Evolutionary conservation across 2,888 invertebrate genomes (phyloP), one percentile per base, ranked within the genome.

Genomic region (Ptychoptera contaminata): DNA sequence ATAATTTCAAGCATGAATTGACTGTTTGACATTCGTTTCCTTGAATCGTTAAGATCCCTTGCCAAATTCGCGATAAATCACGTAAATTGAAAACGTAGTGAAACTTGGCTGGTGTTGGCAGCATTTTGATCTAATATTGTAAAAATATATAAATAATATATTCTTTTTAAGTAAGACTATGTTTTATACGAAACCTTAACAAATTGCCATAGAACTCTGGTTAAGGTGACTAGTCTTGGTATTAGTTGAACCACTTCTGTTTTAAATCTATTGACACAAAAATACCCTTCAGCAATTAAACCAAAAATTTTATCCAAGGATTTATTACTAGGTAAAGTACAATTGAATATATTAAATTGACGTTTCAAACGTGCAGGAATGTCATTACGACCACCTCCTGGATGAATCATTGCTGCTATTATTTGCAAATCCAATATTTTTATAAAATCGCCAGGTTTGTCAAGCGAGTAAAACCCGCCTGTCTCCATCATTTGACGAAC

Each of bases 401-500:
- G 86, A 63, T 87, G 86, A 53, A 84, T 85, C 86, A 87, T 87
- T n/a, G 86, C 85, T 2, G 81, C 82, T 49, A 85, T 67, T 59
- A 85, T 74, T 58, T 80, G 78, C 38, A 85, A 74, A 51, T 86
- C 86, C 34, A 79, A 75, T 50, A 87, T 73, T 29, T 67, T 73
- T 11, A 71, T 75, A 57, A 86, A 87, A 54, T 87, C 86, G 8
- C 86, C 86, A 1, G 86, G 86, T 60, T 82, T 85, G 42, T 86
- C 85, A 48, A 87, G 61, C 35, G 82, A 85, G 61, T 77, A 87
- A 60, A 87, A 83, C 3, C 86, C 86, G 49, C 75, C 72, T 54
- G 71, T 72, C 64, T 86, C 86, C 80, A 87, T 84, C 63, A 82
- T 70, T 64, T 87, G 85, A 2, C 87, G 71, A 1, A 85, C 82